A percentile compares a stretch with the other conserved stretches of the same genome.
Conservation (phyloP, 2,888 invertebrate species). For the Mechanitis messenoides region DNA sequence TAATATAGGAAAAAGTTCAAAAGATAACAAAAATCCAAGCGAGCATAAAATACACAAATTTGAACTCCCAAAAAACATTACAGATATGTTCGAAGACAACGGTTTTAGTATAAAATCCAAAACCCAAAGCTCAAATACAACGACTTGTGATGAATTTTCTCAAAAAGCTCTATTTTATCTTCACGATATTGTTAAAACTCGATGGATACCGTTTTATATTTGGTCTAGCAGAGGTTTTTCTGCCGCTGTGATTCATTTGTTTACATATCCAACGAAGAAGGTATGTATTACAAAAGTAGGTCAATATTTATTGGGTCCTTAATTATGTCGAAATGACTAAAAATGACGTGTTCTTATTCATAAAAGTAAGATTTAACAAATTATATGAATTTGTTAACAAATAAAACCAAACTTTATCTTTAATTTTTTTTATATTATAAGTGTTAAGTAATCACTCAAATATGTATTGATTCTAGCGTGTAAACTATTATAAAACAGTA, state of each 20-base stretch:
- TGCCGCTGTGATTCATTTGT: constrained; percentile 38
- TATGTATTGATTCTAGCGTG: constrained; percentile 35
- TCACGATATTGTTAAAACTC: constrained; percentile 44
- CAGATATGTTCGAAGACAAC: constrained; percentile 24
- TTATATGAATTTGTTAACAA: no score
- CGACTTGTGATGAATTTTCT: constrained; percentile 52
- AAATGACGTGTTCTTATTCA: no score
- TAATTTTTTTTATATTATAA: no score
- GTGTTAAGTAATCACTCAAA: no score
- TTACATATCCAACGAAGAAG: constrained; percentile 48
- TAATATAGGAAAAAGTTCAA: not conserved
- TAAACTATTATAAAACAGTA: constrained; percentile 38
- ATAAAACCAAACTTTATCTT: not conserved
- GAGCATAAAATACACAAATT: not conserved
- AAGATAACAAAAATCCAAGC: not conserved
- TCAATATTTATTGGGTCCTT: not conserved
- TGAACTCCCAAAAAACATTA: not conserved
- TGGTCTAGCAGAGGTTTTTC: constrained; percentile 39
- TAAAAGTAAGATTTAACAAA: no score
- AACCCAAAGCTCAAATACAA: constrained; percentile 37
- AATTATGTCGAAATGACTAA: no score
- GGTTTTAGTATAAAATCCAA: constrained; percentile 28
- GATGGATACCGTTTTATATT: constrained; percentile 56
- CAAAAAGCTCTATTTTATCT: constrained; percentile 45
- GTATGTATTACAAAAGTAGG: constrained; percentile 32